These are phyloP conservation scores for Ceratoteleas bidentatus DNA, from an alignment of 1,140 invertebrate species.

Conservation along the genomic window DNA sequence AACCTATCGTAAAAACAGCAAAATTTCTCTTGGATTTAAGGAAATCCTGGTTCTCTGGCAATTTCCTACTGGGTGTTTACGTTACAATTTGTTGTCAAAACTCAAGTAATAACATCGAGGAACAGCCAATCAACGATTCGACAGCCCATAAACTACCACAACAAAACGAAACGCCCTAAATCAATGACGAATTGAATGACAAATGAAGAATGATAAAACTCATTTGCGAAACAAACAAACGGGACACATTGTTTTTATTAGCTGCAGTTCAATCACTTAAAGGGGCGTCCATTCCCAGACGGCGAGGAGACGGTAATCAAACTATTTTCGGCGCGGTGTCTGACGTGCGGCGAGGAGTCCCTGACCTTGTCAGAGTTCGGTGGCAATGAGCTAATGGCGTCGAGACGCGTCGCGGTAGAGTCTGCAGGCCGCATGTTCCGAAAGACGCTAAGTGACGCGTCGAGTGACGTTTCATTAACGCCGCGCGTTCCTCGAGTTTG, in stretches of 20 bases:
- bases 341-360: constrained; percentile 35
- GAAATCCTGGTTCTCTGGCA: no score
- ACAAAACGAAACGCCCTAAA: no score
- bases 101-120: no score
- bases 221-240: constrained; percentile 23
- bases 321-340: constrained; percentile 55
- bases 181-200: no score
- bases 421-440: constrained; percentile 48
- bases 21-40: no score
- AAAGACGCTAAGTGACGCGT: constrained; percentile 71
- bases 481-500: constrained; percentile 43
- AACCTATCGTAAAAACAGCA: no score
- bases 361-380: constrained; percentile 61
- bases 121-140: no score
- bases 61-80: no score
- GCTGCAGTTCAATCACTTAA: constrained; percentile 25
- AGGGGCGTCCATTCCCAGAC: constrained; percentile 43
- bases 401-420: constrained; percentile 45
- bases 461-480: constrained; percentile 75
- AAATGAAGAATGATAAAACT: constrained; percentile 25
- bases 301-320: constrained; percentile 56
- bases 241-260: constrained; percentile 21
- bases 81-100: no score
- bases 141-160: no score
- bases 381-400: constrained; percentile 62